Evolutionary conservation across 2,888 invertebrate species (phyloP).

Genomic region (Phengaris alcon): DNA sequence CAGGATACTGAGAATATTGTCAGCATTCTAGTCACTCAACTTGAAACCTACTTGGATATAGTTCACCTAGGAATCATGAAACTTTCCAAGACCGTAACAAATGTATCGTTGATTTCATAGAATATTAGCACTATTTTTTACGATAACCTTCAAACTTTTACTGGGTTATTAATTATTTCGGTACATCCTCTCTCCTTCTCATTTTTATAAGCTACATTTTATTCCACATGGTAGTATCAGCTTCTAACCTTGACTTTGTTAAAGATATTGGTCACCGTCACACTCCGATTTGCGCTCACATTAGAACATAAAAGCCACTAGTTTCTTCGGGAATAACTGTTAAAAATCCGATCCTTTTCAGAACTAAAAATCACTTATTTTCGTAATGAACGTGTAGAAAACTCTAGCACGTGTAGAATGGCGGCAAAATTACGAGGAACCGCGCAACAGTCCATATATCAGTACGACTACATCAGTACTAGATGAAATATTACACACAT

Average conservation of each 20-base stretch:
- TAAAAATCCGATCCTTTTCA: not conserved
- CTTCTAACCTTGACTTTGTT: not conserved
- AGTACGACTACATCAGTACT: not conserved
- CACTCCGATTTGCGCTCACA: not conserved
- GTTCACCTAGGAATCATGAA: too few relatives aligned
- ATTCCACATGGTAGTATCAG: not conserved
- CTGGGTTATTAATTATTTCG: too few relatives aligned
- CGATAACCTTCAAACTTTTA: not conserved
- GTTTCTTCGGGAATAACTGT: not conserved
- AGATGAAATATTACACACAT: slow-evolving; percentile 9
- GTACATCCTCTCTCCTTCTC: too few relatives aligned
- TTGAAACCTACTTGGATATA: not conserved
- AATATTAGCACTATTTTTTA: not conserved
- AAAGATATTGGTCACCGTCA: not conserved
- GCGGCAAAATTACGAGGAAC: not conserved
- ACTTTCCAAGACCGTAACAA: not conserved
- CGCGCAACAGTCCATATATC: not conserved
- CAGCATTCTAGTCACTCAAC: not conserved
- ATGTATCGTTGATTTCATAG: not conserved
- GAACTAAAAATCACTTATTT: too few relatives aligned
- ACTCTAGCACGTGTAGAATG: not conserved
- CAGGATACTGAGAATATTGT: not conserved
- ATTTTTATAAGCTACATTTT: too few relatives aligned
- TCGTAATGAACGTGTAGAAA: not conserved
- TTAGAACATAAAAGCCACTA: not conserved